phyloP scores from a whole-genome alignment of 2,113 vertebrate species.

The Microtus oregoni region DNA sequence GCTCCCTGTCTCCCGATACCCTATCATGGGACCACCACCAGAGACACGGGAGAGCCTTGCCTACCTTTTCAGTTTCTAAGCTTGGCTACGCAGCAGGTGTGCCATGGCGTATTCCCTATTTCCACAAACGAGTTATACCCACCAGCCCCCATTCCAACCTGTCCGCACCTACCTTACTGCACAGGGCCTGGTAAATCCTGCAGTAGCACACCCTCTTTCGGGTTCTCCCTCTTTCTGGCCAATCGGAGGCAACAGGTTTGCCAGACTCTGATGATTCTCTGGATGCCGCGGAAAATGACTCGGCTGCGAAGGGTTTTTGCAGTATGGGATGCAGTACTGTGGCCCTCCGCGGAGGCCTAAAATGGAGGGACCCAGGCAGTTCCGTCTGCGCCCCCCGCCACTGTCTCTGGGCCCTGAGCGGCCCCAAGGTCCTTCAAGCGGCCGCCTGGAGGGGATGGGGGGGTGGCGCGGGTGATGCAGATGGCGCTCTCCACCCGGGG shows the following conservation, averaged over 20 bases:
- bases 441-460: background rate
- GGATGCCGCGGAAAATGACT: background rate
- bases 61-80: too few relatives aligned
- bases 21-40: too few relatives aligned
- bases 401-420: too few relatives aligned
- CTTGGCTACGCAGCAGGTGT: background rate
- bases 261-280: background rate
- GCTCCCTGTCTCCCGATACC: background rate
- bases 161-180: constrained; percentile 26
- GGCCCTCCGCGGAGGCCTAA: background rate
- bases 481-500: too few relatives aligned
- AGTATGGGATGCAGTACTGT: background rate
- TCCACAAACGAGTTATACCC: background rate
- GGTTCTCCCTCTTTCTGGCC: background rate
- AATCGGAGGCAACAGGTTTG: constrained; percentile 57
- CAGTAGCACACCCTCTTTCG: background rate
- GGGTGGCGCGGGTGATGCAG: too few relatives aligned
- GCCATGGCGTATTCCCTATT: background rate
- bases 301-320: background rate
- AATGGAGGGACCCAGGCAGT: background rate
- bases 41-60: too few relatives aligned
- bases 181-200: background rate
- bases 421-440: background rate
- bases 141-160: background rate
- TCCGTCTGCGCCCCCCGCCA: background rate